Evolutionary conservation across 2,888 invertebrate genomes (phyloP), one percentile per base, ranked within the genome.

Genomic region (Thelaira solivaga): DNA sequence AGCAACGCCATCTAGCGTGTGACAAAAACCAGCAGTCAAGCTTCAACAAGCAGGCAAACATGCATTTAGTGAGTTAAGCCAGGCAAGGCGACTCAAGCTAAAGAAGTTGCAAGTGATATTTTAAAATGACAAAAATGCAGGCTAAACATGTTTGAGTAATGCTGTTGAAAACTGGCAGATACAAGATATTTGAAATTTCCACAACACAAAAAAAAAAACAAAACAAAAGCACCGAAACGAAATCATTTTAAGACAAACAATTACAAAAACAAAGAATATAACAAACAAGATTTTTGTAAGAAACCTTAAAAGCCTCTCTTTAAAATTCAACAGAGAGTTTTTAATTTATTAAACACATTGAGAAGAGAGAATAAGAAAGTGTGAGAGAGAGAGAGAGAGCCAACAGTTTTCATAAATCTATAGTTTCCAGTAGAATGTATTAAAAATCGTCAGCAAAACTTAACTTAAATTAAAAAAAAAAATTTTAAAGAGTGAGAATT

Each of bases 171-270:
- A 74, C 78, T 78, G 78, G 78, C 74, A 78, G 74, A 59, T 78
- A 78, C 78, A 78, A 78, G 78, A 78, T 78, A 74, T 71, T 78
- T 78, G 61, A 74, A 78, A 78, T 78, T 74, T 78, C 67, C 69
- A 78, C n/a, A n/a, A n/a, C n/a, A n/a, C n/a, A n/a, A n/a, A n/a
- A 67, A 13, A 39, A 39, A 16, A 1, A 1, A 39, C 7, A 34
- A 61, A 43, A 72, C 47, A 31, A 39, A 39, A 39, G 36, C 4
- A 34, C 36, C 41, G 43, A 47, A 45, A 57, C 29, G 22, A 49
- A 47, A 61, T 55, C 49, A 59, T 16, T 24, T 53, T 45, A 43
- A 41, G 18, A 49, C 16, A 34, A 67, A 10, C 11, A 47, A 49
- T 16, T 10, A 34, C 24, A 49, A 49, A 47, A 1, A 51, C n/a